Base-by-base conservation (phyloP, 2,888 invertebrate species). In the Eupithecia subumbrata region DNA sequence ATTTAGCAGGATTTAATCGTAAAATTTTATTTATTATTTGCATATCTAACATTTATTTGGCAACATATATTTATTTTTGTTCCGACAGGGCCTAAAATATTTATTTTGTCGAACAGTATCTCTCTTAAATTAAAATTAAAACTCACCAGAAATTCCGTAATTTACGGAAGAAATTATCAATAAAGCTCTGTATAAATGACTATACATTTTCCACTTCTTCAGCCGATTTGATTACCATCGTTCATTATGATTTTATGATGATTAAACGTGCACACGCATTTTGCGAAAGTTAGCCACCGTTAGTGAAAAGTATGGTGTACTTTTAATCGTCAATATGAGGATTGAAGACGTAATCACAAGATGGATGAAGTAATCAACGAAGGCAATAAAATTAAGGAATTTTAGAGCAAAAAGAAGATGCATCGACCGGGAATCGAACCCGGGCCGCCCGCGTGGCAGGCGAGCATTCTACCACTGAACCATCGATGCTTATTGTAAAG, bases 381-480 rank as follows among this genome's bases (percentile, higher is more conserved):
- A 40, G n/a, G 12, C n/a, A 34, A 18, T 64, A 34, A 40, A 37
- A 67, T 56, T 22, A 22, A 1, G 11, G 11, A 56, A 11, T 22
- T n/a, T 0, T 9, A 66, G 34, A 12, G 64, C 78, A 83, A 87
- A 89, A 91, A 89, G 79, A 34, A 0, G 0, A 0, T 93, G 92
- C 93, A 93, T 93, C 93, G 92, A 92, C 93, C 93, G 93, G 93
- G 93, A 93, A 93, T 93, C 93, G 93, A 93, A 93, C 93, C 93
- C 91, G 91, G 91, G 91, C 90, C 91, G 91, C 92, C 95, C 95
- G 95, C 95, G 95, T 95, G 95, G 95, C 95, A 95, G 95, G 95
- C 95, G 95, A 95, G 95, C 95, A 95, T 95, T 95, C 95, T 95
- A 95, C 95, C 95, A 95, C 95, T 95, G 95, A 95, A 95, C 95